These are phyloP conservation scores for Zoanthus sansibaricus DNA, from an alignment of 92 coral and sea anemone genomes.

Conservation along the genomic window DNA sequence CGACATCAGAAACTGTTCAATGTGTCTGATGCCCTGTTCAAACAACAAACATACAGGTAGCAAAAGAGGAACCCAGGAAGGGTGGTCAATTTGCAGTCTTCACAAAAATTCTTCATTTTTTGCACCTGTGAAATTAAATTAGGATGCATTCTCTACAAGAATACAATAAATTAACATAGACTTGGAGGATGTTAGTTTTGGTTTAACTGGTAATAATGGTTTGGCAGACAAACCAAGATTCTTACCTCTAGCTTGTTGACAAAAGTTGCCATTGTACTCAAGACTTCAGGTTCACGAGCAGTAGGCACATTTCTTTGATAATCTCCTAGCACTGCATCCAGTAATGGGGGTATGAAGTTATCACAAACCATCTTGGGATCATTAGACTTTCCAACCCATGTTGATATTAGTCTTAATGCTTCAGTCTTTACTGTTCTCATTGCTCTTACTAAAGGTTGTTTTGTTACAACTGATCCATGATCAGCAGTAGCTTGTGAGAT, in stretches of 20 bases:
- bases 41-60: too few relatives aligned
- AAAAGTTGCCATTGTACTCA: slow-evolving; percentile 98
- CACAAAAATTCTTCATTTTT: too few relatives aligned
- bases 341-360: slow-evolving; percentile 96
- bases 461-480: slow-evolving; percentile 92
- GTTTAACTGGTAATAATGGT: not conserved
- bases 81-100: too few relatives aligned
- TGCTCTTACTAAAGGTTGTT: slow-evolving; percentile 93
- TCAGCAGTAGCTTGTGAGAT: slow-evolving; percentile 93
- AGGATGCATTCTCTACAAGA: too few relatives aligned
- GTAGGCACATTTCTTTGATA: slow-evolving; percentile 95
- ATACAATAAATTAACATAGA: too few relatives aligned
- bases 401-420: slow-evolving; percentile 88
- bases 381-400: slow-evolving; percentile 96
- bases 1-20: too few relatives aligned
- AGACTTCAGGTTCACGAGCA: slow-evolving; percentile 97
- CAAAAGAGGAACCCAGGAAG: too few relatives aligned
- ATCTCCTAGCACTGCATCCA: slow-evolving; percentile 97
- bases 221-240: not conserved
- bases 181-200: too few relatives aligned
- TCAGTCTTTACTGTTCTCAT: slow-evolving; percentile 99
- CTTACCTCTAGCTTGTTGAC: slow-evolving; percentile 97
- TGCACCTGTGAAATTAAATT: too few relatives aligned
- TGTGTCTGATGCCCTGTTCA: too few relatives aligned
- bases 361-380: slow-evolving; percentile 99